Base-by-base conservation (phyloP, 2,797 vertebrate genomes). In the Neoniphon sammara region DNA sequence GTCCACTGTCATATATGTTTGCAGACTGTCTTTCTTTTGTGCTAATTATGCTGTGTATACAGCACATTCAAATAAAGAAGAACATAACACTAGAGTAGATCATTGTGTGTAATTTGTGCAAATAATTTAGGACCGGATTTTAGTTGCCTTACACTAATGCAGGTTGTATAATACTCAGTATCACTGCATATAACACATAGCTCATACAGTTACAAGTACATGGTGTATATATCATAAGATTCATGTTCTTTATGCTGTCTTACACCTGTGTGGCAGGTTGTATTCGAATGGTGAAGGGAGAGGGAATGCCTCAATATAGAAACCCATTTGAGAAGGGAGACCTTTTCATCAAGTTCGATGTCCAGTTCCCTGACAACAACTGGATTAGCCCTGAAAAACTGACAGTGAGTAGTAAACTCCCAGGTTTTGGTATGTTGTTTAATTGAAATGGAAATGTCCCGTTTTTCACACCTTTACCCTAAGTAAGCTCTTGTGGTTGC, bases 271-370 rank as follows among this genome's bases (percentile, higher is more conserved):
- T 87, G 23, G 5, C 80, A 99, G 98, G 97, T 39, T 97, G 93
- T 85, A 90, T 96, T 81, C 95, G 96, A 46, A 95, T 99, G 68
- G 97, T 98, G 78, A 94, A 96, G 85, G 97, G 96, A 50, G 98
- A 99, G 90, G 98, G 98, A 82, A 99, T 99, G 98, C 98, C 98
- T 44, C 97, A 98, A 69, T 99, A 98, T 85, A 97, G 97, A 88
- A 99, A 99, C 90, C 97, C 98, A 2, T 99, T 99, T 93, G 97
- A 99, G 90, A 99, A 99, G 75, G 97, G 98, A 64, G 97, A 99
- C 92, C 95, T 99, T 75, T 98, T 96, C 90, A 93, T 99, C 81
- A 99, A 98, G 81, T 99, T 99, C 91, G 97, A 99, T 0, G 97
- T 99, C 63, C 96, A 97, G 78, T 99, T 99, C 90, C 98, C 98